phyloP scores from a whole-genome alignment of 2,113 vertebrate species.

The Alouatta palliata region DNA sequence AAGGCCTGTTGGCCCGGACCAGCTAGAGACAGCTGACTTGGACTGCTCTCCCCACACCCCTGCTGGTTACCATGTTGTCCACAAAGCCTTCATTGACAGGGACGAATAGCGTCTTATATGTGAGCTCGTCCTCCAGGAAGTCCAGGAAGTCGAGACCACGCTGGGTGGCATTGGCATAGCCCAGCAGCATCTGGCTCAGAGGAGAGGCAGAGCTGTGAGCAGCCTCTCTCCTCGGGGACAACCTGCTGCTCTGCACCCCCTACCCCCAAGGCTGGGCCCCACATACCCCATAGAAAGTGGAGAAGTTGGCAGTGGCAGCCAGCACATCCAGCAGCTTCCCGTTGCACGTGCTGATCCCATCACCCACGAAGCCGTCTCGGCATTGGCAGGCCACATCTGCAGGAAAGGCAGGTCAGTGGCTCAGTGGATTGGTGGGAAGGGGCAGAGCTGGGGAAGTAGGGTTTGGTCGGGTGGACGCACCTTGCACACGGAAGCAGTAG shows the following conservation, averaged over 20 bases:
- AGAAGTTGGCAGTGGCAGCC: conserved; percentile 88
- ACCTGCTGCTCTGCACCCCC: neutral
- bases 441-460: neutral
- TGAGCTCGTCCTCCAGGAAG: conserved; percentile 86
- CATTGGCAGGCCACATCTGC: conserved; percentile 92
- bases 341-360: conserved; percentile 90
- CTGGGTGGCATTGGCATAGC: conserved; percentile 85
- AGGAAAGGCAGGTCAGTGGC: neutral
- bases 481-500: conserved; percentile 91
- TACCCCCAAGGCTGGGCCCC: neutral
- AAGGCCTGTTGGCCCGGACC: neutral
- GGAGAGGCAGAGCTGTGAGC: neutral
- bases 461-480: conserved; percentile 67
- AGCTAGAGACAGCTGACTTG: fast-evolving
- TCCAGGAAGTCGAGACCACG: conserved; percentile 87
- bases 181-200: conserved; percentile 87
- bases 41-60: neutral
- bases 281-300: conserved; percentile 91
- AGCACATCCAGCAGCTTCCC: conserved; percentile 91
- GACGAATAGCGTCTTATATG: conserved; percentile 92
- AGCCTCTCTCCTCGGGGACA: neutral
- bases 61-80: conserved; percentile 86
- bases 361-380: conserved; percentile 87
- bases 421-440: neutral
- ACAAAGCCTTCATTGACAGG: conserved; percentile 92